Base-by-base conservation (phyloP, 2,888 invertebrate species). In the Cerceris ruficornis region DNA sequence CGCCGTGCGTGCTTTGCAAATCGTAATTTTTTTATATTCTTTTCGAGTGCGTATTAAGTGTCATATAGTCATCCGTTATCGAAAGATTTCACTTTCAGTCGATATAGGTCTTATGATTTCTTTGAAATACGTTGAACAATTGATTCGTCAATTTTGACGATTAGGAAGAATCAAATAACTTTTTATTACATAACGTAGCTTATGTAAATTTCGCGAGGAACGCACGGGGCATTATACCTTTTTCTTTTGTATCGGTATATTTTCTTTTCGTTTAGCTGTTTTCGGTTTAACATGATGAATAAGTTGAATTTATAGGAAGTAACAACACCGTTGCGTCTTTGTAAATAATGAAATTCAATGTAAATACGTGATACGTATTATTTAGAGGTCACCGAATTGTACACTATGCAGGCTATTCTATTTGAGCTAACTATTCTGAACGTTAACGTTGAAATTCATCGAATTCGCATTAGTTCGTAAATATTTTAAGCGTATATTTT, bases 331-430 rank as follows among this genome's bases (percentile, higher is more conserved):
- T 70, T 69, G 39, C 50, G 71, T 64, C 69, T 79, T 52, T 85
- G 85, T 85, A 85, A 85, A 85, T 85, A 85, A 76, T 69, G 70
- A 75, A 70, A 78, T 74, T 79, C 60, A 69, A 62, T 85, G 79
- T 85, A 85, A 73, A 84, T 77, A 77, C 60, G 75, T 62, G 70
- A 69, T 75, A 73, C 50, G 46, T 72, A 74, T 49, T 77, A 67
- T 76, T 76, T 76, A 75, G 64, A 72, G 57, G 73, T 64, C 69
- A 80, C 57, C 75, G 66, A 75, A 71, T 49, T 65, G 64, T 75
- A 67, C 69, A 72, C 64, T 74, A 60, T 69, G 68, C 64, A 77
- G 83, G 81, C 75, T 84, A 76, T 82, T 82, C 82, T 82, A 65
- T 71, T 83, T 78, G 73, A 77, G 75, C 67, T 82, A 76, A 81